phyloP scores from a whole-genome alignment of 1,140 invertebrate genomes.

The Pseudachorutes palmiensis region DNA sequence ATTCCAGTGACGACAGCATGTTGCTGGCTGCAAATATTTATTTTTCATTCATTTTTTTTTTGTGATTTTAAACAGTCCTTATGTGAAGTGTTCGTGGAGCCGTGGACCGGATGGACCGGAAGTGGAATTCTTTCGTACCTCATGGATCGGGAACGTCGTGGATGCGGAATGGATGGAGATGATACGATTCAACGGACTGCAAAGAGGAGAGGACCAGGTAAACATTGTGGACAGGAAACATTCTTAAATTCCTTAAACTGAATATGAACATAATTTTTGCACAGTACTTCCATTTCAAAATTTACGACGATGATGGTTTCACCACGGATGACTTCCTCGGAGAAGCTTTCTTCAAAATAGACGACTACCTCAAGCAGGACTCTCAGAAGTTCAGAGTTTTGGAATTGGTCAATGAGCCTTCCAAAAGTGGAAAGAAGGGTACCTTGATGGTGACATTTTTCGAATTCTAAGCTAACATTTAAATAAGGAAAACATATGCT shows the following conservation, averaged over 20 bases:
- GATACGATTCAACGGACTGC: background rate
- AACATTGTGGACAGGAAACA: background rate
- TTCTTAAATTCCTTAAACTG: background rate
- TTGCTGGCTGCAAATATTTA: background rate
- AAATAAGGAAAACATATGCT: too few species aligned
- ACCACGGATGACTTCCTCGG: constrained; percentile 7
- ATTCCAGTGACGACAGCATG: background rate
- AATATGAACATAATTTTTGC: background rate
- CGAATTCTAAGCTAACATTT: too few species aligned
- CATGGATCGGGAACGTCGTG: background rate
- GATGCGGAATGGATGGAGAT: constrained; percentile 12
- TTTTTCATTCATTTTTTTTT: background rate
- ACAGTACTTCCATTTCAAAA: constrained; percentile 7
- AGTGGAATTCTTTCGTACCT: constrained; percentile 10
- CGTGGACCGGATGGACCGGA: constrained; percentile 8
- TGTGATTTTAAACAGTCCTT: constrained; percentile 1
- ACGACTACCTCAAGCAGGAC: background rate
- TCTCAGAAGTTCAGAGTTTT: background rate
- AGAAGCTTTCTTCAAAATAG: constrained; percentile 1
- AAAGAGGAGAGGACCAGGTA: constrained; percentile 5
- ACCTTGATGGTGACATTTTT: background rate
- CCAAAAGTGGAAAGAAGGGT: background rate
- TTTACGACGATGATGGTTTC: constrained; percentile 5
- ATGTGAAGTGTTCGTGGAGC: background rate
- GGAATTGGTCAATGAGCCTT: background rate